Base-by-base conservation (phyloP, 2,113 vertebrate genomes). In the Ia io region DNA sequence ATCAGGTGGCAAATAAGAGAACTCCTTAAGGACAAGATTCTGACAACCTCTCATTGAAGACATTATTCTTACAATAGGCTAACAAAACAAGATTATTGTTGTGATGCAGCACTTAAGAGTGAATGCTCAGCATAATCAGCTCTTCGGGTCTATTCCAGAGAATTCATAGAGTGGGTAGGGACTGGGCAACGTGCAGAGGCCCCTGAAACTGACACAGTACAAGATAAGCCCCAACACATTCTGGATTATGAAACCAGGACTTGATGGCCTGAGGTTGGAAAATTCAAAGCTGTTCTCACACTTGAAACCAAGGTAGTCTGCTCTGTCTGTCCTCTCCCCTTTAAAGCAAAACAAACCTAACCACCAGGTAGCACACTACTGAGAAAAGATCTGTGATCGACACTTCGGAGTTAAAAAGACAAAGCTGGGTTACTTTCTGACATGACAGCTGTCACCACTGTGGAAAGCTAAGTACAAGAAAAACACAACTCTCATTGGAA, bases 1-100 rank as follows among this genome's bases (percentile, higher is more conserved):
- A 71, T 25, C 32, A 95, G 89, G 59, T 67, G 42, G 80, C 65
- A 88, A 79, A 59, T 80, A 71, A 95, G 69, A 92, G 44, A 87
- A 44, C 37, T 85, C 65, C 80, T 90, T 71, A 59, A 84, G 85
- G 86, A 77, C 2, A n/a, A 76, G 61, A 84, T 42, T 83, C 76
- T 91, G 71, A 92, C 16, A 69, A 47, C 40, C 40, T 92, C 90
- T 80, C n/a, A 6, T 2, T 40, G 30, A 65, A 94, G 51, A 93
- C 92, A 80, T 86, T 25, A 71, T 59, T 67, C 42, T 80, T 44
- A 7, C 23, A 71, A 59, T 42, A 79, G 78, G 17, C 61, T 70
- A 73, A 70, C 30, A 69, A 23, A 86, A 3, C 13, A 32, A 95
- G 74, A 80, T 82, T 37, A 51, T 30, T 61, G 42, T 25, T 73